A percentile compares a stretch with the other conserved stretches of the same genome.
These are phyloP conservation scores for Mus spicilegus DNA, from an alignment of 2,113 vertebrate genomes.

Conservation along the genomic window DNA sequence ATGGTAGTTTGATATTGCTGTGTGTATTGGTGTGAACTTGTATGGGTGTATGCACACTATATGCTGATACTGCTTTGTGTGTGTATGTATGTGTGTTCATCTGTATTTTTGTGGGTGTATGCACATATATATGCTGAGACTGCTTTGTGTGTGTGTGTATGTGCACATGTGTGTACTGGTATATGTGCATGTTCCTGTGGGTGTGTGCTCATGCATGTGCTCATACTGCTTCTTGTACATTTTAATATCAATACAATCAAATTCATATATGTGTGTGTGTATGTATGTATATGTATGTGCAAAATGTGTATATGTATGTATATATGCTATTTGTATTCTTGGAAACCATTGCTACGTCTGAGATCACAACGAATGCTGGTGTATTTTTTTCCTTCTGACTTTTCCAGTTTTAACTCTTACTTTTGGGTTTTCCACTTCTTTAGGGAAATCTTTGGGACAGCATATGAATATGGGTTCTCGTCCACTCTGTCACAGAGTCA, in stretches of 20 bases:
- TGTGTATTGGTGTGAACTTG: not conserved
- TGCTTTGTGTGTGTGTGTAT: not conserved
- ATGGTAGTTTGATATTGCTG: not conserved
- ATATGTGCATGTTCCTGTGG: not conserved
- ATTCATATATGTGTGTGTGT: not conserved
- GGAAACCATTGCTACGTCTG: not conserved
- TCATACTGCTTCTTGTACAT: not conserved
- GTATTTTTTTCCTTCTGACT: not conserved
- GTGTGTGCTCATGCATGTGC: too few species aligned
- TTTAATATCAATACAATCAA: not conserved
- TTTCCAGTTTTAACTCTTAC: not conserved
- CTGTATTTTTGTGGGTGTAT: not conserved
- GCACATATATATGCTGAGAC: not conserved
- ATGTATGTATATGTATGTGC: too few species aligned
- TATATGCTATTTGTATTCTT: not conserved
- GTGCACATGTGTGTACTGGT: not conserved
- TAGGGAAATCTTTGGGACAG: not conserved
- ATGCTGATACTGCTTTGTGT: not conserved
- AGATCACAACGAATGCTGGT: not conserved
- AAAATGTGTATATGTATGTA: too few species aligned
- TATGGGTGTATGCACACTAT: not conserved
- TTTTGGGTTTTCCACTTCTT: not conserved
- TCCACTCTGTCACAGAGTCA: not conserved
- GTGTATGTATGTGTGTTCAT: not conserved
- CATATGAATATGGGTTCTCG: not conserved